Percentiles rank a stretch among this genome's conserved stretches.
Conservation (phyloP, 2,113 vertebrate genomes). For the Zapus hudsonius region DNA sequence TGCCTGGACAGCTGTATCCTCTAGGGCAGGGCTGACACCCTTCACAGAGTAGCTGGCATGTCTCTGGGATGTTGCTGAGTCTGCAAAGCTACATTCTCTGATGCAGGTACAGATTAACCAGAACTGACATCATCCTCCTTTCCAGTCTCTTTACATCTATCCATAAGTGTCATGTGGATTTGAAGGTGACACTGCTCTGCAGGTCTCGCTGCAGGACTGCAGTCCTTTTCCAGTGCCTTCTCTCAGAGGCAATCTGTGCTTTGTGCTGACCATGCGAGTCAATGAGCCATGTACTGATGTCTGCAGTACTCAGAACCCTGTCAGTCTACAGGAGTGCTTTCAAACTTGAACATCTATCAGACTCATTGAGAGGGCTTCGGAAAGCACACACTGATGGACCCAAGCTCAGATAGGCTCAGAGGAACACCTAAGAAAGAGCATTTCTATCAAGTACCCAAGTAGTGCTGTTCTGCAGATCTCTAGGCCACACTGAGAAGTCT, state of each 20-base stretch:
- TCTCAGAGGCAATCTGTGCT: background rate
- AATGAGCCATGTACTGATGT: background rate
- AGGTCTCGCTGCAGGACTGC: background rate
- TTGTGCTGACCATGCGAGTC: background rate
- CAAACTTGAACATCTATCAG: background rate
- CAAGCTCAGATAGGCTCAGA: background rate
- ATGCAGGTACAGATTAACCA: background rate
- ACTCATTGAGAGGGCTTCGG: background rate
- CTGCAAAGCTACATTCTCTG: background rate
- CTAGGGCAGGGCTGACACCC: background rate
- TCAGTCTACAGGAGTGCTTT: background rate
- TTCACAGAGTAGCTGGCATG: background rate
- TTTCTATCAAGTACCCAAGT: background rate
- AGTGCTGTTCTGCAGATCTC: background rate
- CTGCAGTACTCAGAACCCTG: background rate
- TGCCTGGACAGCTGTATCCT: background rate
- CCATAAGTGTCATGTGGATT: background rate
- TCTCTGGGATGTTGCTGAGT: background rate
- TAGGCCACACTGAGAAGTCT: background rate
- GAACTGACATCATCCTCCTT: background rate
- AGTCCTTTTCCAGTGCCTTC: background rate
- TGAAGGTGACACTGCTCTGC: constrained; percentile 38
- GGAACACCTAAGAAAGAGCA: background rate
- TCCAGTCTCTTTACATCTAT: background rate
- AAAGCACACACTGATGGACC: background rate